Percentiles rank a stretch among this genome's conserved stretches.
These are phyloP conservation scores for Meleagris gallopavo DNA, from an alignment of 2,113 vertebrate species.

Conservation along the genomic window DNA sequence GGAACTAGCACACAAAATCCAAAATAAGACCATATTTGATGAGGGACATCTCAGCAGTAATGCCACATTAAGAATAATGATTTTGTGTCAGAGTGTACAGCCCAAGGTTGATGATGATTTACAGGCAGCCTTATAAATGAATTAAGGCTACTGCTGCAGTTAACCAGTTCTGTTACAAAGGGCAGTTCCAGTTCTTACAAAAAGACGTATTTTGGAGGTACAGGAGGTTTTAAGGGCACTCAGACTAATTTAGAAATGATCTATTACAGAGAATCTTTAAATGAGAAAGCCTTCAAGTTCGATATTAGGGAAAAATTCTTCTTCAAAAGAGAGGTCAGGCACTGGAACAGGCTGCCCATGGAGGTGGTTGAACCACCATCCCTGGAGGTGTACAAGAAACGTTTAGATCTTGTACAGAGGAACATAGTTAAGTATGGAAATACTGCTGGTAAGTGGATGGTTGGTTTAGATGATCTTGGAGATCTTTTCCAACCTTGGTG, in stretches of 20 bases:
- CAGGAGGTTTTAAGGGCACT: not conserved
- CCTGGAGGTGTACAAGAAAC: too few relatives aligned
- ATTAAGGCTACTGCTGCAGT: not conserved
- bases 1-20: not conserved
- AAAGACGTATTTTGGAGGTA: not conserved
- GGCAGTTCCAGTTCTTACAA: not conserved
- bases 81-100: not conserved
- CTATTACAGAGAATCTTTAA: not conserved
- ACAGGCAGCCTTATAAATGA: not conserved
- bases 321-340: too few relatives aligned
- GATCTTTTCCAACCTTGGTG: too few relatives aligned
- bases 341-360: too few relatives aligned
- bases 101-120: not conserved
- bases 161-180: not conserved
- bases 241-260: too few relatives aligned
- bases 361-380: too few relatives aligned
- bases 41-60: not conserved
- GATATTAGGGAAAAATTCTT: too few relatives aligned
- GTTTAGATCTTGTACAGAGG: too few relatives aligned
- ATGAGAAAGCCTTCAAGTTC: not conserved
- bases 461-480: too few relatives aligned
- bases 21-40: not conserved
- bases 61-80: not conserved
- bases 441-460: too few relatives aligned
- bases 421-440: too few relatives aligned